Percentiles rank a stretch among this genome's conserved stretches.
phyloP scores from a whole-genome alignment of 2,113 vertebrate species.

The Arvicanthis niloticus region DNA sequence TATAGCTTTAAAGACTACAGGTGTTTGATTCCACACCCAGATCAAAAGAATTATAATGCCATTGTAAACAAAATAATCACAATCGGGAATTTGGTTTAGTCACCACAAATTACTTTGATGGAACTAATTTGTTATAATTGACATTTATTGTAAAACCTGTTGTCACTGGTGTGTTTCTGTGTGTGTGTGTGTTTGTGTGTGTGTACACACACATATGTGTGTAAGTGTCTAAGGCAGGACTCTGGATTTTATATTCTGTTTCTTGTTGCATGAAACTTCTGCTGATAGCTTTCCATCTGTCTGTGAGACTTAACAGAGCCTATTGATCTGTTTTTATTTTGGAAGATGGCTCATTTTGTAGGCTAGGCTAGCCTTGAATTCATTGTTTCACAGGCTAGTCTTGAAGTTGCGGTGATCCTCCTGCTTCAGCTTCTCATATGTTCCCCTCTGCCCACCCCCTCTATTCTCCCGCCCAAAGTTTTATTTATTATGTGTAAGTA shows the following conservation, averaged over 20 bases:
- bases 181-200: not conserved
- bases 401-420: not conserved
- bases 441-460: not conserved
- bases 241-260: constrained; percentile 45
- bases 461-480: no score
- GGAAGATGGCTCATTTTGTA: not conserved
- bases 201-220: not conserved
- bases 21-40: not conserved
- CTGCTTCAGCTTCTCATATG: not conserved
- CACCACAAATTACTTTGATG: constrained; percentile 32
- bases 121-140: not conserved
- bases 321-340: not conserved
- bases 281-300: not conserved
- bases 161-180: not conserved
- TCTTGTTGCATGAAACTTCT: not conserved
- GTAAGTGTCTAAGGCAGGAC: not conserved
- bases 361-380: not conserved
- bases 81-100: constrained; percentile 48
- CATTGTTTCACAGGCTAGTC: not conserved
- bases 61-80: not conserved
- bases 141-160: not conserved
- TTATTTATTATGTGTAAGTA: no score
- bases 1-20: constrained; percentile 20
- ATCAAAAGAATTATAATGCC: constrained; percentile 42
- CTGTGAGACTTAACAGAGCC: not conserved